Conservation (phyloP, 1,140 invertebrate genomes). For the Himalopsyche phryganea region DNA sequence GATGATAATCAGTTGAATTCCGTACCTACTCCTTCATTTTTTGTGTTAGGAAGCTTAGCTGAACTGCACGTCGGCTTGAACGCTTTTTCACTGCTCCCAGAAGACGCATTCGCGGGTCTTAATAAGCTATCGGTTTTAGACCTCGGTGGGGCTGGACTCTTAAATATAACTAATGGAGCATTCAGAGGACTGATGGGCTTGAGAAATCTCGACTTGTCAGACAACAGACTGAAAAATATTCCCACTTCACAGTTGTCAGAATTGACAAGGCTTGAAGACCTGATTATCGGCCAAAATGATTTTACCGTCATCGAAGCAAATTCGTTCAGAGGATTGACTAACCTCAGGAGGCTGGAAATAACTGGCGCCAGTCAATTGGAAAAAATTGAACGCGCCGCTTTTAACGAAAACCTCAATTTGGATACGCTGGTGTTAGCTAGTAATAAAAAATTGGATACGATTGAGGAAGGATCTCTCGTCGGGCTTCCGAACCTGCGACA, state of each 20-base stretch:
- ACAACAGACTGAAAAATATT: conserved; percentile 70
- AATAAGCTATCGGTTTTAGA: conserved; percentile 72
- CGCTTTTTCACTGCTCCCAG: conserved; percentile 67
- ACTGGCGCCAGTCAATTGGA: conserved; percentile 69
- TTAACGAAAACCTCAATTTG: conserved; percentile 75
- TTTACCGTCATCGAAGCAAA: conserved; percentile 64
- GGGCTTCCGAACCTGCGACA: conserved; percentile 74
- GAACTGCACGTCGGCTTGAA: conserved; percentile 83
- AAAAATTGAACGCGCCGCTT: conserved; percentile 69
- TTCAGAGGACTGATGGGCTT: conserved; percentile 73
- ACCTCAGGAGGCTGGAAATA: conserved; percentile 72
- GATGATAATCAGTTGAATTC: conserved; percentile 79
- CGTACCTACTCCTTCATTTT: conserved; percentile 70
- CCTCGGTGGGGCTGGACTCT: conserved; percentile 73
- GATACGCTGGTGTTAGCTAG: conserved; percentile 71
- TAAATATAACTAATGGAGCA: conserved; percentile 69
- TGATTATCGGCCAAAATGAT: conserved; percentile 79
- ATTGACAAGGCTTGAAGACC: conserved; percentile 71
- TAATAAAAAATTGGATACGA: conserved; percentile 66
- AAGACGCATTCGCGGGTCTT: conserved; percentile 72
- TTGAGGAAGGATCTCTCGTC: conserved; percentile 72
- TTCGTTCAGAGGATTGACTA: conserved; percentile 72
- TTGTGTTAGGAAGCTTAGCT: conserved; percentile 68
- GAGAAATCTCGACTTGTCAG: conserved; percentile 70
- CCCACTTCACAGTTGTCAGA: conserved; percentile 70